Percentiles rank a stretch among this genome's conserved stretches.
Evolutionary conservation across 2,888 invertebrate genomes (phyloP).

Genomic region (Candidula unifasciata): DNA sequence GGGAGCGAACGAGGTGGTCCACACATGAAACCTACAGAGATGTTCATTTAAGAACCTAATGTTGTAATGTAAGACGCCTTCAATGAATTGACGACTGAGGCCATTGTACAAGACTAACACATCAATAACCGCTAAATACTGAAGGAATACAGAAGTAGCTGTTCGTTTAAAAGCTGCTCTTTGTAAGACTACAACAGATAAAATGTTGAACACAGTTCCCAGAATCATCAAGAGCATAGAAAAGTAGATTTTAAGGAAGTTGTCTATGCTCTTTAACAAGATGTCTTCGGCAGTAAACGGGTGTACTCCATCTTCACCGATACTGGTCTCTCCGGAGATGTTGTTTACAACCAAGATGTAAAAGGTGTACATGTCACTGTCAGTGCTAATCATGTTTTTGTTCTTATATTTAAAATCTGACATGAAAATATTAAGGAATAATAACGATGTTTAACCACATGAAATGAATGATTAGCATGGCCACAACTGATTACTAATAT

Average conservation of each 20-base stretch:
- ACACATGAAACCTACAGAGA: constrained; percentile 48
- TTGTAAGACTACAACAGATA: constrained; percentile 29
- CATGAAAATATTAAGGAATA: no score
- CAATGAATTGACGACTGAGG: constrained; percentile 27
- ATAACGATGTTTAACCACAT: no score
- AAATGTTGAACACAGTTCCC: constrained; percentile 40
- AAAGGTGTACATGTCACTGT: no score
- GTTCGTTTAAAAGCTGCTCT: constrained; percentile 17
- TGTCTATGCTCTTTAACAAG: neutral
- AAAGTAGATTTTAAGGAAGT: constrained; percentile 35
- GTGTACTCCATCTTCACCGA: no score
- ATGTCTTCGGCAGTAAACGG: neutral
- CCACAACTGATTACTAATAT: no score
- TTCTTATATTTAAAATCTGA: no score
- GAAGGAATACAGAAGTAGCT: constrained; percentile 44
- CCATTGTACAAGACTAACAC: constrained; percentile 47
- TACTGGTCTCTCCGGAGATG: no score
- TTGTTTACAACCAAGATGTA: no score
- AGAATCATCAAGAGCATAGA: constrained; percentile 19
- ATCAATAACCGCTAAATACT: constrained; percentile 51
- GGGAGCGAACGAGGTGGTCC: constrained; percentile 22
- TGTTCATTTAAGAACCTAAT: constrained; percentile 4
- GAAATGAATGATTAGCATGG: no score
- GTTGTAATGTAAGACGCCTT: constrained; percentile 29
- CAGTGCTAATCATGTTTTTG: no score